Evolutionary conservation across 2,113 vertebrate genomes (phyloP).

Genomic region (Oxygymnocypris stewartii): DNA sequence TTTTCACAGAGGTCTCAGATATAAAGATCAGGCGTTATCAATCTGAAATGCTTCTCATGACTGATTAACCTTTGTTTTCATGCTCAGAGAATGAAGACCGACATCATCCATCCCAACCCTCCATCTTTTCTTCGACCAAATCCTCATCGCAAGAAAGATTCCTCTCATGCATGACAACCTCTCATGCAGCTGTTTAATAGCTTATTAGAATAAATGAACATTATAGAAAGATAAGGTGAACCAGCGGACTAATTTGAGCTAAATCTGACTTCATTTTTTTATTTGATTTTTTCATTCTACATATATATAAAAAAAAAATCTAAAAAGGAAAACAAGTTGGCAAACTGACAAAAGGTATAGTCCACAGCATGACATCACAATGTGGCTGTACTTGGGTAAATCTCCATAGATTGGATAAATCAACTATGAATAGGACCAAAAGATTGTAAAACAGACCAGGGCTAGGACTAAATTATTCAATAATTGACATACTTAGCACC

Average conservation of each 20-base stretch:
- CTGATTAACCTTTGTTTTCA: not conserved
- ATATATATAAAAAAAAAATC: not conserved
- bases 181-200: conserved; percentile 50
- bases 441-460: too few relatives aligned
- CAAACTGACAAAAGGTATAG: not conserved
- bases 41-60: not conserved
- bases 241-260: not conserved
- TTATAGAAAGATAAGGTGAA: conserved; percentile 60
- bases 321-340: too few relatives aligned
- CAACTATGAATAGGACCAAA: too few relatives aligned
- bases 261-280: too few relatives aligned
- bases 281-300: not conserved
- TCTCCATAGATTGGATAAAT: not conserved
- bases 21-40: not conserved
- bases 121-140: conserved; percentile 21
- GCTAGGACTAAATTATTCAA: too few relatives aligned
- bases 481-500: not conserved
- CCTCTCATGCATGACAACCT: conserved; percentile 56
- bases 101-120: not conserved
- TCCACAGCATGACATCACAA: not conserved
- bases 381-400: not conserved
- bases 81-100: not conserved
- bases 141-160: conserved; percentile 57
- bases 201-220: conserved; percentile 65
- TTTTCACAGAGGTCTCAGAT: conserved; percentile 7